Conservation (phyloP, 2,113 vertebrate genomes). For the Ammodytes marinus region DNA sequence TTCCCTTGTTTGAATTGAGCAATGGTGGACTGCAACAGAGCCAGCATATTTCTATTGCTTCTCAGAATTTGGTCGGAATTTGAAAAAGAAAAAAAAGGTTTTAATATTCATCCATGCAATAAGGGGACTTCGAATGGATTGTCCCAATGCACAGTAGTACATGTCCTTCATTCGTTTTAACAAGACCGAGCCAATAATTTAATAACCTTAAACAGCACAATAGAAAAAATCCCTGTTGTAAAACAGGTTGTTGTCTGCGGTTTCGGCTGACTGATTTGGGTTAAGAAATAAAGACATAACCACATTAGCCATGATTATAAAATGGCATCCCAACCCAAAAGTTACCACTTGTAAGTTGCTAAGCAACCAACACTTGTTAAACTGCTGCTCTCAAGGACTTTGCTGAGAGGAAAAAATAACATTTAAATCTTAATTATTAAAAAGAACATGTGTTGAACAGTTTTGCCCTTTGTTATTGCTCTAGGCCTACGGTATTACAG, state of each 20-base stretch:
- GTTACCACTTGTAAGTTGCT: slow-evolving; percentile 41
- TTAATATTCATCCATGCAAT: slow-evolving; percentile 53
- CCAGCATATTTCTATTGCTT: slow-evolving; percentile 20
- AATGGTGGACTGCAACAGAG: not conserved
- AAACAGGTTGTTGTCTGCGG: slow-evolving; percentile 15
- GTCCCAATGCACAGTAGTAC: slow-evolving; percentile 2
- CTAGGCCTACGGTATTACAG: slow-evolving; percentile 22
- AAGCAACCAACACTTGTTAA: slow-evolving; percentile 66
- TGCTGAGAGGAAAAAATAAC: slow-evolving; percentile 22
- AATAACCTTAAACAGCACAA: not conserved
- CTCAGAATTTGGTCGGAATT: slow-evolving; percentile 34
- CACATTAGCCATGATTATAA: slow-evolving; percentile 46
- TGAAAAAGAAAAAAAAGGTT: slow-evolving; percentile 61
- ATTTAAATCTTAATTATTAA: slow-evolving; percentile 55
- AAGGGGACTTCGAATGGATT: slow-evolving; percentile 21
- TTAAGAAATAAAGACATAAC: slow-evolving; percentile 42
- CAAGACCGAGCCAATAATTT: not conserved
- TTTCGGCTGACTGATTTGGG: slow-evolving; percentile 30
- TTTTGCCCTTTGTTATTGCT: slow-evolving; percentile 44
- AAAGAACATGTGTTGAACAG: slow-evolving; percentile 30
- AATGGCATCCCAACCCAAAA: slow-evolving; percentile 32
- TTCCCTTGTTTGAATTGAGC: slow-evolving; percentile 31
- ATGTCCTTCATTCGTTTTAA: slow-evolving; percentile 29
- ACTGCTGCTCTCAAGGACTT: slow-evolving; percentile 54
- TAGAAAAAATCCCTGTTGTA: slow-evolving; percentile 29